Conservation (phyloP, 2,113 vertebrate genomes). For the Hippopotamus amphibius region DNA sequence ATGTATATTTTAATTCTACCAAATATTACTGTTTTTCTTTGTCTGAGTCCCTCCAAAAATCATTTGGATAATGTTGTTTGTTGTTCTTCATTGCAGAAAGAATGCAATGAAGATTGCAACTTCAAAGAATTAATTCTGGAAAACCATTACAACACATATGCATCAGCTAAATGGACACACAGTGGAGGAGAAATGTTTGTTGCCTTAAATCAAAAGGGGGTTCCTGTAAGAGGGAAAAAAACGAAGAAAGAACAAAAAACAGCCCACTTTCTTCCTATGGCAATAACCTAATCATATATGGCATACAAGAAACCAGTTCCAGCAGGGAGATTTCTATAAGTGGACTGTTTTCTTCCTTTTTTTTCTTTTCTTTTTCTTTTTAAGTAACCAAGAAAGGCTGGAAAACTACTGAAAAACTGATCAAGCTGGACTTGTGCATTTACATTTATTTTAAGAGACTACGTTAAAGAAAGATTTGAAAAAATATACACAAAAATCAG, state of each 20-base stretch:
- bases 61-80: slow-evolving; percentile 46
- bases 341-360: slow-evolving; percentile 81
- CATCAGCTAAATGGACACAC: slow-evolving; percentile 96
- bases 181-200: slow-evolving; percentile 97
- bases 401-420: slow-evolving; percentile 94
- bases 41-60: background rate
- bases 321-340: slow-evolving; percentile 90
- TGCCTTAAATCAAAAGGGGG: slow-evolving; percentile 95
- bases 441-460: slow-evolving; percentile 92
- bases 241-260: slow-evolving; percentile 95
- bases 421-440: slow-evolving; percentile 97
- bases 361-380: slow-evolving; percentile 57
- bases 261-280: slow-evolving; percentile 97
- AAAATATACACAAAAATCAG: slow-evolving; percentile 89
- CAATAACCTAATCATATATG: slow-evolving; percentile 87
- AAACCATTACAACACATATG: slow-evolving; percentile 98
- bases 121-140: slow-evolving; percentile 98
- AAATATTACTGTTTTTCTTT: slow-evolving; percentile 26
- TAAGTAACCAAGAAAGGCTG: slow-evolving; percentile 88
- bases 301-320: slow-evolving; percentile 88
- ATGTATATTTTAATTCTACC: background rate
- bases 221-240: slow-evolving; percentile 94
- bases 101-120: slow-evolving; percentile 97
- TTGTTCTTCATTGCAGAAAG: slow-evolving; percentile 90
- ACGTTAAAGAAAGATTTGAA: slow-evolving; percentile 87